Conservation (phyloP, 2,888 invertebrate genomes). For the Emesis russula region DNA sequence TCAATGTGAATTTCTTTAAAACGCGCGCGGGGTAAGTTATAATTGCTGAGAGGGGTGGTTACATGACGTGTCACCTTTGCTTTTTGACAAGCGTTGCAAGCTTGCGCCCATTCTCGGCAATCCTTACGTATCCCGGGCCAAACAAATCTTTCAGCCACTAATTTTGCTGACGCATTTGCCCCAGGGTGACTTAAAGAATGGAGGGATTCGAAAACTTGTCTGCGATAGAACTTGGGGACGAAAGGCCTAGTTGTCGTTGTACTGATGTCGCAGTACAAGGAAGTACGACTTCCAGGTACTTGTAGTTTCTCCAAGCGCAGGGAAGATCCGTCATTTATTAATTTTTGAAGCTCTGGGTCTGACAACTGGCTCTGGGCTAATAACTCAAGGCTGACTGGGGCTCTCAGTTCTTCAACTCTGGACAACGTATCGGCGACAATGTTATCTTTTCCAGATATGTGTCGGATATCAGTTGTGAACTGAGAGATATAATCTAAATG, state of each 20-base stretch:
- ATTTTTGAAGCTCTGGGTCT: slow-evolving; percentile 42
- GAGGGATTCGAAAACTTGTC: slow-evolving; percentile 75
- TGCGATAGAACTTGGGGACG: slow-evolving; percentile 57
- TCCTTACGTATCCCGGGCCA: slow-evolving; percentile 91
- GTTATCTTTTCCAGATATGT: slow-evolving; percentile 64
- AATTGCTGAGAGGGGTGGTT: background rate
- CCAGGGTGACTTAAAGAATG: slow-evolving; percentile 81
- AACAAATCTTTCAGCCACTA: slow-evolving; percentile 90
- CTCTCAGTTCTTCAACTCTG: slow-evolving; percentile 58
- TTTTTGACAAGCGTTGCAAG: slow-evolving; percentile 90
- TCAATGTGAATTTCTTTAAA: no score
- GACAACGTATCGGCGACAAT: slow-evolving; percentile 80
- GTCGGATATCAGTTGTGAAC: slow-evolving; percentile 58
- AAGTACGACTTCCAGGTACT: slow-evolving; percentile 34
- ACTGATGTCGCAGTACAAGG: slow-evolving; percentile 74
- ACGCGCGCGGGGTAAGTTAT: no score
- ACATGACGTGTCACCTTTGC: slow-evolving; percentile 89
- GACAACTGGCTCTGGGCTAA: slow-evolving; percentile 45
- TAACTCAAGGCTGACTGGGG: slow-evolving; percentile 37
- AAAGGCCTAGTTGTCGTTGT: slow-evolving; percentile 71
- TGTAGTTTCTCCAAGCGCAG: slow-evolving; percentile 50
- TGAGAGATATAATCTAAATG: slow-evolving; percentile 59
- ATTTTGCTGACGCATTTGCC: slow-evolving; percentile 21
- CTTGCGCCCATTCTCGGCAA: slow-evolving; percentile 88
- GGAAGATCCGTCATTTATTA: slow-evolving; percentile 37